These are phyloP conservation scores for Drosophila multiciliata DNA, from an alignment of 2,888 invertebrate genomes.

Conservation along the genomic window DNA sequence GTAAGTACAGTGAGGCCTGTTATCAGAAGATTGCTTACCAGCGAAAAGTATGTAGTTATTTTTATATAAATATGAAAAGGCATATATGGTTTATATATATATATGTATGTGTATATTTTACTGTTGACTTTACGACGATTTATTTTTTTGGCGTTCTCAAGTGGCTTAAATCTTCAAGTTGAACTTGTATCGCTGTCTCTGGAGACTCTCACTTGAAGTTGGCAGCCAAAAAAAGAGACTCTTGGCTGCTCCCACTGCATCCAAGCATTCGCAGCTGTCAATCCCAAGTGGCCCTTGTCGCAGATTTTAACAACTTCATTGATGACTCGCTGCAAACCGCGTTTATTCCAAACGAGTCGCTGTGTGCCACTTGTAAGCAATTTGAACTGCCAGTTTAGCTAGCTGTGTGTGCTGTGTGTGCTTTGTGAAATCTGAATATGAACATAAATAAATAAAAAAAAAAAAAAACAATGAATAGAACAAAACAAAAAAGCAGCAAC, in stretches of 20 bases:
- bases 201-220: slow-evolving; percentile 43
- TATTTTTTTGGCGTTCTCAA: slow-evolving; percentile 40
- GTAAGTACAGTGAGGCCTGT: slow-evolving; percentile 39
- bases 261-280: slow-evolving; percentile 45
- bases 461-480: slow-evolving; percentile 22
- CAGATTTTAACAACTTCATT: slow-evolving; percentile 74
- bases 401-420: slow-evolving; percentile 14
- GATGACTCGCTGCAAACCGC: slow-evolving; percentile 38
- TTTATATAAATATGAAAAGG: neutral
- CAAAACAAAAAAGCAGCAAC: slow-evolving; percentile 19
- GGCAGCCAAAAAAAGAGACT: slow-evolving; percentile 13
- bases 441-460: slow-evolving; percentile 42
- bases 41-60: neutral
- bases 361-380: slow-evolving; percentile 73
- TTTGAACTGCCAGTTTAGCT: slow-evolving; percentile 67
- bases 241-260: slow-evolving; percentile 32
- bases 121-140: neutral
- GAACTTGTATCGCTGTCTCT: slow-evolving; percentile 49
- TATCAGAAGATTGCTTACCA: slow-evolving; percentile 3
- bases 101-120: neutral
- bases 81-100: neutral
- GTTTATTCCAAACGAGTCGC: slow-evolving; percentile 10
- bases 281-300: slow-evolving; percentile 75
- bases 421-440: slow-evolving; percentile 67
- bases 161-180: slow-evolving; percentile 54